These are phyloP conservation scores for Tetrao urogallus DNA, from an alignment of 2,113 vertebrate species.

Conservation along the genomic window DNA sequence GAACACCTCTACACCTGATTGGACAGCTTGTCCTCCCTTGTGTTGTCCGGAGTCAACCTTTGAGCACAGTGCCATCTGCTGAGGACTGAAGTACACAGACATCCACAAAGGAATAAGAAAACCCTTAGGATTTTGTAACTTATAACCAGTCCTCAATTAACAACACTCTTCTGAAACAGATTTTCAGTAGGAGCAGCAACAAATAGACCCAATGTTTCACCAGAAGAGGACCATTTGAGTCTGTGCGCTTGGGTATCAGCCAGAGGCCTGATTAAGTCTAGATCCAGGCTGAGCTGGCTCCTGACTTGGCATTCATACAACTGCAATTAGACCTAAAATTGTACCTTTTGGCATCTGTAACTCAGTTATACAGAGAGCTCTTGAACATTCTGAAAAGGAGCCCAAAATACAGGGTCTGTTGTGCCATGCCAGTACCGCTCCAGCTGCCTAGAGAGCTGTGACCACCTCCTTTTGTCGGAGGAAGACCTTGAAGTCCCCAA, in stretches of 20 bases:
- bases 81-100: not conserved
- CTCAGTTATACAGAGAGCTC: not conserved
- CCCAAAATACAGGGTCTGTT: not conserved
- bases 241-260: not conserved
- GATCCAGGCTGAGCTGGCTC: not conserved
- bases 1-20: not conserved
- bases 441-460: not conserved
- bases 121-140: not conserved
- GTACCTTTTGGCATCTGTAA: not conserved
- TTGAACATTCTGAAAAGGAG: not conserved
- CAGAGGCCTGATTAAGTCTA: not conserved
- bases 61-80: conserved; percentile 39
- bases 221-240: not conserved
- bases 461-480: not conserved
- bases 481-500: not conserved
- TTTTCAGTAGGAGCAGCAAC: not conserved
- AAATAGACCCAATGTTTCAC: not conserved
- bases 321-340: not conserved
- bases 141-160: not conserved
- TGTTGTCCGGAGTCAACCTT: not conserved
- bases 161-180: not conserved
- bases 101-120: not conserved
- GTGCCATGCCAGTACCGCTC: not conserved
- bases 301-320: not conserved
- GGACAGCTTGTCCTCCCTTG: not conserved